Conservation (phyloP, 2,797 vertebrate species). For the Notoglanidium macrostoma region DNA sequence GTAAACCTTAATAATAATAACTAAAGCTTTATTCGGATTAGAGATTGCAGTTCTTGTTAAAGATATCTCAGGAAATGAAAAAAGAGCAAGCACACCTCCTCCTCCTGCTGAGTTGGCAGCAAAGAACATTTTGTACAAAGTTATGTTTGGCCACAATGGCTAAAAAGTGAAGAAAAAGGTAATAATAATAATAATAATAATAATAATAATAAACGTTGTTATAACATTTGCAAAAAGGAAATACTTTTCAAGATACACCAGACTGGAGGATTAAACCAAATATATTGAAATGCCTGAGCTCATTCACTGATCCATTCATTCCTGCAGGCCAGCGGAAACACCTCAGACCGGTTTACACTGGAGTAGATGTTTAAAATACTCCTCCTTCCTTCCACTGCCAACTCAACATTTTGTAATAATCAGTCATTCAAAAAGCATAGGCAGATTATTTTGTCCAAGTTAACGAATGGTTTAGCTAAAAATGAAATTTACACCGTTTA, state of each 20-base stretch:
- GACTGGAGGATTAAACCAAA: not conserved
- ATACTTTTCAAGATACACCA: not conserved
- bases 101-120: conserved; percentile 43
- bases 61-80: not conserved
- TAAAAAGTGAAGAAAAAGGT: not conserved
- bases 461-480: not conserved
- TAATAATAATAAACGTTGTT: not conserved
- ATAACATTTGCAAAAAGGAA: not conserved
- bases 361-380: not conserved
- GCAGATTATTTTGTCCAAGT: not conserved
- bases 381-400: not conserved
- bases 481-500: not conserved
- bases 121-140: not conserved
- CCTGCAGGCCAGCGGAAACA: conserved; percentile 24
- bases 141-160: not conserved
- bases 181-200: not conserved
- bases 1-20: not conserved
- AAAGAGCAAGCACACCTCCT: conserved; percentile 11
- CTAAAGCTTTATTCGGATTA: not conserved
- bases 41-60: not conserved
- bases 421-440: not conserved
- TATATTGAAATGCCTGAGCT: not conserved
- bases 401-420: conserved; percentile 21
- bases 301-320: conserved; percentile 14
- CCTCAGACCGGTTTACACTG: conserved; percentile 11